Evolutionary conservation across 1,140 invertebrate species (phyloP).

Genomic region (Triops cancriformis): DNA sequence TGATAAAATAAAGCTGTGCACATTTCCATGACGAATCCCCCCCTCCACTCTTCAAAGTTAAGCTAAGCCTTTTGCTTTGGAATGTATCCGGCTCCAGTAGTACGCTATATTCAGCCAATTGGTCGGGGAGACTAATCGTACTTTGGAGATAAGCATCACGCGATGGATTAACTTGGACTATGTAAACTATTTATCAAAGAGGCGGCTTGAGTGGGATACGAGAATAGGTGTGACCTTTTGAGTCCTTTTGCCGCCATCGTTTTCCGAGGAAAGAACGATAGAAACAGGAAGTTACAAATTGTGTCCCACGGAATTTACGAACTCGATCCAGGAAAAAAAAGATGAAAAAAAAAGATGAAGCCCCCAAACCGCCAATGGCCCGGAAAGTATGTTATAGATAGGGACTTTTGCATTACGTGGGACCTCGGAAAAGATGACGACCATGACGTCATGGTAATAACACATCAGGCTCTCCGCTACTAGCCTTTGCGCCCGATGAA

Average conservation of each 20-base stretch:
- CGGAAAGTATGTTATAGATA: background rate
- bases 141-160: background rate
- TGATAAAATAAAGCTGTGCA: background rate
- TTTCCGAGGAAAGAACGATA: background rate
- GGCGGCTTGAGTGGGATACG: background rate
- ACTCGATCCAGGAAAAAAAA: background rate
- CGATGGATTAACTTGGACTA: background rate
- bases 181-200: background rate
- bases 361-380: background rate
- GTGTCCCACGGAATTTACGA: background rate
- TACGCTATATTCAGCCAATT: too few species aligned
- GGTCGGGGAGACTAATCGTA: too few species aligned
- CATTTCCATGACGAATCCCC: background rate
- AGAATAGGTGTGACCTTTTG: background rate
- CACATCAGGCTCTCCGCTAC: background rate
- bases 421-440: background rate
- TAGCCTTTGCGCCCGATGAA: background rate
- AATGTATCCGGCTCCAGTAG: too few species aligned
- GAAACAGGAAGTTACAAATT: background rate
- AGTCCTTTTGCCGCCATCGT: background rate
- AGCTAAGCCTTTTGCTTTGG: too few species aligned
- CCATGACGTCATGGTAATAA: slow-evolving; percentile 5
- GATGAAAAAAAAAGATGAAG: background rate
- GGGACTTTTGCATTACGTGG: background rate
- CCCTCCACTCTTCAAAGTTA: background rate